Conservation (phyloP, 1,140 invertebrate genomes). For the Dendroctonus ponderosae region DNA sequence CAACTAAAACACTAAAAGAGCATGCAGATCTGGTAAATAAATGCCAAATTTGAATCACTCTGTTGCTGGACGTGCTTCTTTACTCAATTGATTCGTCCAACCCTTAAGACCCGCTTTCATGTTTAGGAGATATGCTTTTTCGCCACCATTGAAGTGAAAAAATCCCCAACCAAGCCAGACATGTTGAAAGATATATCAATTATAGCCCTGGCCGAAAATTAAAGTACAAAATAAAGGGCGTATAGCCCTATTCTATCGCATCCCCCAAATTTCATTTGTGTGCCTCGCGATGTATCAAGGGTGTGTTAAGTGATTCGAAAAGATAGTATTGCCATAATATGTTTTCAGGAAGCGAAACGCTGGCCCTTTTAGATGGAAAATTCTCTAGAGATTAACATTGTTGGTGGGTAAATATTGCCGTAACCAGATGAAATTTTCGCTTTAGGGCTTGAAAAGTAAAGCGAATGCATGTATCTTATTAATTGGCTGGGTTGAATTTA, state of each 20-base stretch:
- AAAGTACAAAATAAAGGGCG: constrained; percentile 11
- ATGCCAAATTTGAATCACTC: too few relatives aligned
- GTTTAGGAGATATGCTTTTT: too few relatives aligned
- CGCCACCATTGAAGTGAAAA: too few relatives aligned
- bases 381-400: constrained; percentile 17
- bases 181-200: constrained; percentile 9
- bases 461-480: too few relatives aligned
- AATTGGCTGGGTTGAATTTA: too few relatives aligned
- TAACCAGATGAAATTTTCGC: constrained; percentile 1
- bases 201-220: not conserved
- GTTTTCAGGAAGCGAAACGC: constrained; percentile 12
- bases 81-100: too few relatives aligned
- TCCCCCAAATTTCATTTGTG: constrained; percentile 20
- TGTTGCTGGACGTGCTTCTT: too few relatives aligned
- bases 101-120: too few relatives aligned
- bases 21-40: too few relatives aligned
- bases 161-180: not conserved
- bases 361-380: constrained; percentile 18
- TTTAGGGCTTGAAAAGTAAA: constrained; percentile 1
- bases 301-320: constrained; percentile 23
- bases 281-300: constrained; percentile 15
- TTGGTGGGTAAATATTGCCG: constrained; percentile 20
- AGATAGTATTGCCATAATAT: constrained; percentile 22
- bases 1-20: too few relatives aligned
- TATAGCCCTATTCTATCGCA: constrained; percentile 2